Evolutionary conservation across 64 coral and sea anemone species (phyloP).

Genomic region (Pachyseris speciosa): DNA sequence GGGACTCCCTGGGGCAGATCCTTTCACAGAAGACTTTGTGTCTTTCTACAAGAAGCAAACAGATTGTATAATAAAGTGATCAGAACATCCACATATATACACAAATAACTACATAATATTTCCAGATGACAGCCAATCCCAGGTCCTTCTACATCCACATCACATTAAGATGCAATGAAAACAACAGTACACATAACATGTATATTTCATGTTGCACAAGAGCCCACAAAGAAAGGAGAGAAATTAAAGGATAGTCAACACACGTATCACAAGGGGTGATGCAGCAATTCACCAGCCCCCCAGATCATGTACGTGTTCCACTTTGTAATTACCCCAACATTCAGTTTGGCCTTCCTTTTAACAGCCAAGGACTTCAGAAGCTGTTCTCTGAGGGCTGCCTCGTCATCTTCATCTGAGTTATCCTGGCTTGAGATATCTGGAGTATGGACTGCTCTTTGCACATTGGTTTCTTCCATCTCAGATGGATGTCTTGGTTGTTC

Average conservation of each 20-base stretch:
- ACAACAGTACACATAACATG: too few species aligned
- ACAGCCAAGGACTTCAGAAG: constrained; percentile 85
- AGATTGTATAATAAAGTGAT: not conserved
- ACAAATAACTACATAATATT: too few species aligned
- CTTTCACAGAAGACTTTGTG: constrained; percentile 21
- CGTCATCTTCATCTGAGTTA: constrained; percentile 88
- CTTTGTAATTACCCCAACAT: not conserved
- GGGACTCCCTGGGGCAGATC: constrained; percentile 16
- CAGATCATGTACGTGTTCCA: not conserved
- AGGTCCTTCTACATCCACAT: too few species aligned
- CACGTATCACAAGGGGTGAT: too few species aligned
- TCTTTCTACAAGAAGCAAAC: constrained; percentile 13
- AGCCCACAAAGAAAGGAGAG: too few species aligned
- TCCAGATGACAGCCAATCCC: too few species aligned
- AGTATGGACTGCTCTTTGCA: not conserved
- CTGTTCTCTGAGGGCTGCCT: constrained; percentile 79
- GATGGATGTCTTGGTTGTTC: not conserved
- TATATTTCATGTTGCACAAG: too few species aligned
- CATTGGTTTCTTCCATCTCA: not conserved
- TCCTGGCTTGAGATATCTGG: constrained; percentile 50
- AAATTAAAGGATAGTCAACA: too few species aligned
- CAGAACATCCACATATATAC: too few species aligned
- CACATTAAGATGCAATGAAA: too few species aligned
- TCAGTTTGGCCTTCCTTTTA: constrained; percentile 81
- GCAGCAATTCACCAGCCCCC: too few species aligned